Evolutionary conservation across 1,140 invertebrate species (phyloP).

Genomic region (Anoplolepis gracilipes): DNA sequence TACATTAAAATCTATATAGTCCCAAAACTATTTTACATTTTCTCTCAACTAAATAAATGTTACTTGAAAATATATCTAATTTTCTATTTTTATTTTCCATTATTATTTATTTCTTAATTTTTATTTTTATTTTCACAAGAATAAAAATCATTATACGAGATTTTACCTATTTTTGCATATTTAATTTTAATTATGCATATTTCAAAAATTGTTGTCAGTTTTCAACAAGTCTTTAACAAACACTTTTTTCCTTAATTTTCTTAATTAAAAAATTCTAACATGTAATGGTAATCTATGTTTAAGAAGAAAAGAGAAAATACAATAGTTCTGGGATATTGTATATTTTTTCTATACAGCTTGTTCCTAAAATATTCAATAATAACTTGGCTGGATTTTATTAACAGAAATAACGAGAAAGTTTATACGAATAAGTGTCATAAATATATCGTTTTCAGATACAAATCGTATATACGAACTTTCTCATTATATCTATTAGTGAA

Average conservation of each 20-base stretch:
- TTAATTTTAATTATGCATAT: background rate
- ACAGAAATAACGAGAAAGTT: constrained; percentile 19
- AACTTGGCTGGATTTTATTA: background rate
- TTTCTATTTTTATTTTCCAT: background rate
- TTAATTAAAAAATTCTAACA: constrained; percentile 11
- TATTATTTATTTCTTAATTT: no score
- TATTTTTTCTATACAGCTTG: constrained; percentile 32
- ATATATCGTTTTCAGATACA: background rate
- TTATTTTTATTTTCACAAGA: no score
- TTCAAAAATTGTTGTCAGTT: background rate
- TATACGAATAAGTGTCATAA: background rate
- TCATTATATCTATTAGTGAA: background rate
- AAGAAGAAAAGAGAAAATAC: background rate
- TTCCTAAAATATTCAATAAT: constrained; percentile 11
- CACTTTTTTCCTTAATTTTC: background rate
- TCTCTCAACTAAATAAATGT: background rate
- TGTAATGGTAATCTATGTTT: background rate
- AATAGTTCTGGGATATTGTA: background rate
- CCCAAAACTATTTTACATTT: constrained; percentile 36
- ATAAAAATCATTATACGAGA: background rate
- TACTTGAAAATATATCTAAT: background rate
- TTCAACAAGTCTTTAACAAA: background rate
- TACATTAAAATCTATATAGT: background rate
- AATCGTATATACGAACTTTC: background rate
- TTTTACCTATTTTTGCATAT: background rate